phyloP scores from a whole-genome alignment of 2,113 vertebrate genomes.

The Nothoprocta perdicaria region DNA sequence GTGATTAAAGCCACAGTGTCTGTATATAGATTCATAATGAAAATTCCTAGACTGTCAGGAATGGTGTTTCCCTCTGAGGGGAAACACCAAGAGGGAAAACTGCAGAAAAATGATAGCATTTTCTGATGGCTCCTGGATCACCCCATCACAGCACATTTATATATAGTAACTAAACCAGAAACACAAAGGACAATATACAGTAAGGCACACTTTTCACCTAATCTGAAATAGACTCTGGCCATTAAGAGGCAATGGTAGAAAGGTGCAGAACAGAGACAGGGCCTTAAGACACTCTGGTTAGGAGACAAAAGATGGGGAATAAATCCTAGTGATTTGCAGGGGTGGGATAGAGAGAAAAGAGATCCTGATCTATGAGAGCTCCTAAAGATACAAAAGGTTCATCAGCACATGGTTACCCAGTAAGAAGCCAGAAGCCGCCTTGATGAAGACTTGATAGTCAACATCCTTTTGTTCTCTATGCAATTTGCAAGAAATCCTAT shows the following conservation, averaged over 20 bases:
- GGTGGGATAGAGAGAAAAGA: neutral
- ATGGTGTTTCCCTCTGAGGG: neutral
- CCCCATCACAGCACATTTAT: neutral
- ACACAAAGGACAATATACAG: neutral
- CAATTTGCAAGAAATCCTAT: neutral
- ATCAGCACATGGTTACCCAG: neutral
- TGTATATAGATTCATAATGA: neutral
- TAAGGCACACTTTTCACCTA: neutral
- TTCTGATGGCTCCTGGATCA: neutral
- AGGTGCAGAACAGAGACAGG: neutral
- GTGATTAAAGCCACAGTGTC: neutral
- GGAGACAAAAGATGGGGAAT: neutral
- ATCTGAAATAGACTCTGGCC: neutral
- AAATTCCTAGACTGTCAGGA: neutral
- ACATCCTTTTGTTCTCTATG: accelerated
- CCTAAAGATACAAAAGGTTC: neutral
- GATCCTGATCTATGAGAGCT: neutral
- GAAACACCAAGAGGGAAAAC: neutral
- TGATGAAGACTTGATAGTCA: accelerated
- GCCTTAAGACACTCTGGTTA: neutral
- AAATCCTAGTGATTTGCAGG: neutral
- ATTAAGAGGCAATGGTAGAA: neutral
- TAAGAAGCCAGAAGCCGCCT: neutral
- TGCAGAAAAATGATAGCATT: neutral
- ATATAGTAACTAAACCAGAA: neutral